phyloP scores from a whole-genome alignment of 1,140 invertebrate genomes.

The Trichonephila clavata region DNA sequence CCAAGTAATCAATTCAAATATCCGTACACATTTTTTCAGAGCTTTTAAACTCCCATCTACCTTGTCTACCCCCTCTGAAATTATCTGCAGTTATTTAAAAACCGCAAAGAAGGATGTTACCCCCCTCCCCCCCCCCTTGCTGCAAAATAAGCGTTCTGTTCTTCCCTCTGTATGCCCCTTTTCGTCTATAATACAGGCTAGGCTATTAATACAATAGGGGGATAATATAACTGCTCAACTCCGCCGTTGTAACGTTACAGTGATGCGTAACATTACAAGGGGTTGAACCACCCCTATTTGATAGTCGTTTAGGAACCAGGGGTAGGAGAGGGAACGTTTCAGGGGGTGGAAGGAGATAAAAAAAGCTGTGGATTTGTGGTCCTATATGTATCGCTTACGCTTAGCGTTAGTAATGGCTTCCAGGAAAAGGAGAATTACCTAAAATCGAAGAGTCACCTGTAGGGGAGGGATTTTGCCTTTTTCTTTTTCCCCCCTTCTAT shows the following conservation, averaged over 20 bases:
- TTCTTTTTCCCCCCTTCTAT: neutral
- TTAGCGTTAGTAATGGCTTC: neutral
- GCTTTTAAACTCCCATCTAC: neutral
- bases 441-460: constrained; percentile 42
- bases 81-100: constrained; percentile 26
- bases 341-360: neutral
- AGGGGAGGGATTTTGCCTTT: neutral
- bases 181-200: neutral
- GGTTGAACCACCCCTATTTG: constrained; percentile 57
- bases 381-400: neutral
- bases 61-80: neutral
- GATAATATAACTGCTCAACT: neutral
- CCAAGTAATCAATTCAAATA: neutral
- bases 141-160: neutral
- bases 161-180: neutral
- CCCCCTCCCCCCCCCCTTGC: neutral
- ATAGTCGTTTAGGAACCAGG: constrained; percentile 36
- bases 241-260: neutral
- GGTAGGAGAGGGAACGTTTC: too few relatives aligned
- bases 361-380: constrained; percentile 36
- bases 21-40: neutral
- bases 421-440: neutral
- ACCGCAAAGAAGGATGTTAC: neutral
- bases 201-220: constrained; percentile 2
- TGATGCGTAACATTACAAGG: constrained; percentile 62